These are phyloP conservation scores for Discoglossus pictus DNA, from an alignment of 2,797 vertebrate genomes.

Conservation along the genomic window DNA sequence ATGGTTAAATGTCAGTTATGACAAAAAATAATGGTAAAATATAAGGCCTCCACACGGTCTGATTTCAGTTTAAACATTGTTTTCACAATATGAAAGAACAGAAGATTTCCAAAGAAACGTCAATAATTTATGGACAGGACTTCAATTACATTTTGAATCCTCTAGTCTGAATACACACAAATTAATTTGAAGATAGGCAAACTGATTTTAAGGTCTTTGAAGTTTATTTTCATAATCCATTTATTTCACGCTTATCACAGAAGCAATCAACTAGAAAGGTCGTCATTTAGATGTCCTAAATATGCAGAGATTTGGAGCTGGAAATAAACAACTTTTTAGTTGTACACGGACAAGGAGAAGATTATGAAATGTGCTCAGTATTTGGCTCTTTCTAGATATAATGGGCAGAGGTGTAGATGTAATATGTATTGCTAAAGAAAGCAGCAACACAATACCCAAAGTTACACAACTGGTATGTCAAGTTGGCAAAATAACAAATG, in stretches of 20 bases:
- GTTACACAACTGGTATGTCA: too few species aligned
- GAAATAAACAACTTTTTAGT: conserved; percentile 34
- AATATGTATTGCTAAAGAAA: too few species aligned
- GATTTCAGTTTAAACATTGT: too few species aligned
- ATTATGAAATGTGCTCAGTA: too few species aligned
- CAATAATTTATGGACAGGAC: conserved; percentile 43
- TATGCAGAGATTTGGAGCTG: not conserved
- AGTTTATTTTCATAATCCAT: conserved; percentile 27
- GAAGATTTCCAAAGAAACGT: too few species aligned
- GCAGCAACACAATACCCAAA: too few species aligned
- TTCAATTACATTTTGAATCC: conserved; percentile 17
- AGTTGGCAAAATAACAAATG: too few species aligned
- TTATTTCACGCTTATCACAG: conserved; percentile 33
- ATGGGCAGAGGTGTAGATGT: not conserved
- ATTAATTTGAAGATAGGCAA: conserved; percentile 15
- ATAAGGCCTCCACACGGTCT: too few species aligned
- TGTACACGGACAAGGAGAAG: not conserved
- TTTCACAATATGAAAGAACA: too few species aligned
- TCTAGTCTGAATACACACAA: conserved; percentile 9
- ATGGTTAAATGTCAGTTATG: too few species aligned
- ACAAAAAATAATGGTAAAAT: too few species aligned
- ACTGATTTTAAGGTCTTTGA: conserved; percentile 14
- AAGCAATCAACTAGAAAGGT: conserved; percentile 41
- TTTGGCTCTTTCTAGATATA: not conserved
- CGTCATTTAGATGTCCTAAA: conserved; percentile 26